phyloP scores from a whole-genome alignment of 2,797 vertebrate genomes.

The Tokudaia muenninki region DNA sequence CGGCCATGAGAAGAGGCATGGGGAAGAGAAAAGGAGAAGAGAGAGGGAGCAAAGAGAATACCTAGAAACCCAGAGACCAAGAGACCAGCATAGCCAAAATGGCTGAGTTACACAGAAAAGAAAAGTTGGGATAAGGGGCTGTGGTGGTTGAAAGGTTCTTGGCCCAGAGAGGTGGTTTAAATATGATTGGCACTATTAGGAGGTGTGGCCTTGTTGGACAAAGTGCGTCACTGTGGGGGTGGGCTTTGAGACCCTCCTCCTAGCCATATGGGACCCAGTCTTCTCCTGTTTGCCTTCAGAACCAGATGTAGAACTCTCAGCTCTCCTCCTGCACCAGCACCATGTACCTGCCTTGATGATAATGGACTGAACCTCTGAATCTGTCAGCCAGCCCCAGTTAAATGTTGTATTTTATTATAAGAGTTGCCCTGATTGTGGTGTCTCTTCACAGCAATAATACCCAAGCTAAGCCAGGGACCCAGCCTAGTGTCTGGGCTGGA shows the following conservation, averaged over 20 bases:
- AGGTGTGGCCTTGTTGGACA: background rate
- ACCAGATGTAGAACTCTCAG: background rate
- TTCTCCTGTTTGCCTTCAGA: background rate
- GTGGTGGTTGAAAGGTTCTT: background rate
- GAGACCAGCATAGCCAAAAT: background rate
- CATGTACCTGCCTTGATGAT: background rate
- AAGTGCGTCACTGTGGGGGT: background rate
- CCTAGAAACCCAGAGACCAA: background rate
- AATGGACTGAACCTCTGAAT: background rate
- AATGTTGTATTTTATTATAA: background rate
- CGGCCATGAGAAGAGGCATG: no score
- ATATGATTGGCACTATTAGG: background rate
- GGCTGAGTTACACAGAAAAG: background rate
- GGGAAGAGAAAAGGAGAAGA: background rate
- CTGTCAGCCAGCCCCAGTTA: background rate
- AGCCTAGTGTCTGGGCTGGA: background rate
- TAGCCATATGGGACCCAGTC: background rate
- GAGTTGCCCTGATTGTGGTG: background rate
- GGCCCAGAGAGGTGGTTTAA: no score
- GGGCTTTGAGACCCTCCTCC: background rate
- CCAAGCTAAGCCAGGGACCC: background rate
- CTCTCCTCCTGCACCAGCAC: background rate
- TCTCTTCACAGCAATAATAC: background rate
- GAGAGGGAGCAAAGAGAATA: background rate
- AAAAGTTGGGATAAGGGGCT: background rate